Base-by-base conservation (phyloP, 1,140 invertebrate species). In the Drosophila repletoides region DNA sequence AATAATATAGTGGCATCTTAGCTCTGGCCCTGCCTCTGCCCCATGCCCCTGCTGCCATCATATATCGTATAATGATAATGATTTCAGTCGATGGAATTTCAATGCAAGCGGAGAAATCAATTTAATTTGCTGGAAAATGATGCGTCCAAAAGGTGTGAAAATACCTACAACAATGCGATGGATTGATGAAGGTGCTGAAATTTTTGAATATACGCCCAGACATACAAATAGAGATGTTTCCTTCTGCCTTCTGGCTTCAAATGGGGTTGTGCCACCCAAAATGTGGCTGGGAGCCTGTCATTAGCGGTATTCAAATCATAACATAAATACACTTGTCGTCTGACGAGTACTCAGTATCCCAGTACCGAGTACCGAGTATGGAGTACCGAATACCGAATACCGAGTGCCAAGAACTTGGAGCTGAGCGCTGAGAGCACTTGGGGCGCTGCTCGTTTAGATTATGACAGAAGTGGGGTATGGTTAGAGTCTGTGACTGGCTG, bases 291-390 rank as follows among this genome's bases (percentile, higher is more conserved):
- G 34, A 22, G 69, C 41, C 80, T 84, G 75, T 88, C 87, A 89
- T 89, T 89, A 88, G 77, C 72, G 75, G 72, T 79, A 88, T 89
- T 74, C 81, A 88, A 79, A 89, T 89, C 87, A 89, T 89, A 89
- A 89, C 77, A 89, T 89, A 89, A 89, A 89, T 89, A 89, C 75
- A 83, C 86, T 89, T 88, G 87, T 89, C 87, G 87, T 89, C 86
- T 89, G 77, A 52, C 71, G 64, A 49, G 63, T 26, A 51, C 34
- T n/a, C n/a, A n/a, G n/a, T n/a, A n/a, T n/a, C n/a, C n/a, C n/a
- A 17, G 43, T 14, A 26, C 14, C 5, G 33, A 36, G 3, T 1
- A 14, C 12, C 12, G 28, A 46, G 43, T 29, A 9, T 41, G 19
- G 41, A 46, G 24, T 10, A 14, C 10, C 3, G 12, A 45, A 24